These are phyloP conservation scores for Apis cerana DNA, from an alignment of 1,140 invertebrate species.

Conservation along the genomic window DNA sequence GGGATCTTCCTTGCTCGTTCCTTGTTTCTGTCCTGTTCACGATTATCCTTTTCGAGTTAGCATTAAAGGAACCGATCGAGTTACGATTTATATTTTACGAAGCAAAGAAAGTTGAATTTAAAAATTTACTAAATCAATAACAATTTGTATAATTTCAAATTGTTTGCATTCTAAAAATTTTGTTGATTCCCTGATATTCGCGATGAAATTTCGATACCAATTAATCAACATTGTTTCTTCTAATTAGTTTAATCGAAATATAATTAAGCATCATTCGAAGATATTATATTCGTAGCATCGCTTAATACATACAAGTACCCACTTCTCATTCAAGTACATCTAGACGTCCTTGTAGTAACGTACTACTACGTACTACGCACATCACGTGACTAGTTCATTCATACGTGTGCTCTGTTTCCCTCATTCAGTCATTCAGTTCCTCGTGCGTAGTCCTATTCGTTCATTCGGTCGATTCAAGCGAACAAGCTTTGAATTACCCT, in stretches of 20 bases:
- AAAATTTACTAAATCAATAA: too few relatives aligned
- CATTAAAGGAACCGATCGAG: too few relatives aligned
- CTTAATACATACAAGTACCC: neutral
- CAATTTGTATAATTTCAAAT: too few relatives aligned
- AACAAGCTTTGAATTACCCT: constrained; percentile 43
- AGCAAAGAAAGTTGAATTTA: too few relatives aligned
- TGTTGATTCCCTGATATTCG: too few relatives aligned
- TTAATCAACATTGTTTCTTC: too few relatives aligned
- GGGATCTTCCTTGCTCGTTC: neutral
- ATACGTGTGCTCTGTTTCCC: constrained; percentile 33
- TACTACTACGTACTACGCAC: constrained; percentile 45
- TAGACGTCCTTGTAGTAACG: constrained; percentile 2
- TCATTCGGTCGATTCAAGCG: constrained; percentile 56
- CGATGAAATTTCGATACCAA: too few relatives aligned
- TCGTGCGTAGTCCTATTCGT: constrained; percentile 29
- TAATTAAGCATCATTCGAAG: too few relatives aligned
- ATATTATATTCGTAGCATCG: neutral
- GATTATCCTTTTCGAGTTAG: neutral
- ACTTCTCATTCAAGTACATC: constrained; percentile 9
- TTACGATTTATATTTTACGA: too few relatives aligned
- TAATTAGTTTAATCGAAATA: too few relatives aligned
- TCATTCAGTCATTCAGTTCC: constrained; percentile 32
- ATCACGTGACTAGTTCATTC: constrained; percentile 70
- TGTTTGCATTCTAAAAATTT: too few relatives aligned
- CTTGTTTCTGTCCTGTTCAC: neutral